Conservation (phyloP, 2,888 invertebrate species). For the Epinotia ramella region DNA sequence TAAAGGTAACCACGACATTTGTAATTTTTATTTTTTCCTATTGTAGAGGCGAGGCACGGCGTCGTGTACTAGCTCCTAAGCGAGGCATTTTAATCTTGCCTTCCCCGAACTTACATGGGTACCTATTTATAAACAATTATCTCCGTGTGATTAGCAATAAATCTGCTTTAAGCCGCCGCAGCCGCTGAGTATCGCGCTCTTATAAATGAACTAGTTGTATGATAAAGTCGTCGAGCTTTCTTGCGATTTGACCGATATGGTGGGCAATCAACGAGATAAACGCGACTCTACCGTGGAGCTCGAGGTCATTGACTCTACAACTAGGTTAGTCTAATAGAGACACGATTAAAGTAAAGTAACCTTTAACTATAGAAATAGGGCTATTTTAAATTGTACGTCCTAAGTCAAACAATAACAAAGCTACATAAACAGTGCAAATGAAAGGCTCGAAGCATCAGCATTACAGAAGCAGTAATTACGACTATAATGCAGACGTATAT, state of each 20-base stretch:
- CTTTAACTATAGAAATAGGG: neutral
- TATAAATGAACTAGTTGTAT: neutral
- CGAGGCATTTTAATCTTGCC: slow-evolving; percentile 30
- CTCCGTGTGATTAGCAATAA: slow-evolving; percentile 23
- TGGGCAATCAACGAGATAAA: neutral
- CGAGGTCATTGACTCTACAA: slow-evolving; percentile 22
- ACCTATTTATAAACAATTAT: slow-evolving; percentile 34
- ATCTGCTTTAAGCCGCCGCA: slow-evolving; percentile 13
- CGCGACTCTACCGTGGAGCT: slow-evolving; percentile 1
- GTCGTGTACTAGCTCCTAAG: slow-evolving; percentile 24
- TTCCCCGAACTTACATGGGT: slow-evolving; percentile 26
- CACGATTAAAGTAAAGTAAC: neutral
- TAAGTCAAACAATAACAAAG: neutral
- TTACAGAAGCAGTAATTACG: neutral
- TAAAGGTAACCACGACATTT: slow-evolving; percentile 79
- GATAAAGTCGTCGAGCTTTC: neutral
- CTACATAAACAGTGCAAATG: neutral
- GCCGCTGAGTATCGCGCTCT: neutral
- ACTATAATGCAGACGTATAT: neutral
- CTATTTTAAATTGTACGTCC: neutral
- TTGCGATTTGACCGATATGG: slow-evolving; percentile 7
- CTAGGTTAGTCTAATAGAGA: neutral
- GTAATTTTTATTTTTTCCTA: slow-evolving; percentile 71
- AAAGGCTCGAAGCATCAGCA: neutral
- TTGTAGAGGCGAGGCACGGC: slow-evolving; percentile 48